A percentile compares a stretch with the other conserved stretches of the same genome.
Conservation (phyloP, 2,113 vertebrate species). For the Hippopotamus amphibius region DNA sequence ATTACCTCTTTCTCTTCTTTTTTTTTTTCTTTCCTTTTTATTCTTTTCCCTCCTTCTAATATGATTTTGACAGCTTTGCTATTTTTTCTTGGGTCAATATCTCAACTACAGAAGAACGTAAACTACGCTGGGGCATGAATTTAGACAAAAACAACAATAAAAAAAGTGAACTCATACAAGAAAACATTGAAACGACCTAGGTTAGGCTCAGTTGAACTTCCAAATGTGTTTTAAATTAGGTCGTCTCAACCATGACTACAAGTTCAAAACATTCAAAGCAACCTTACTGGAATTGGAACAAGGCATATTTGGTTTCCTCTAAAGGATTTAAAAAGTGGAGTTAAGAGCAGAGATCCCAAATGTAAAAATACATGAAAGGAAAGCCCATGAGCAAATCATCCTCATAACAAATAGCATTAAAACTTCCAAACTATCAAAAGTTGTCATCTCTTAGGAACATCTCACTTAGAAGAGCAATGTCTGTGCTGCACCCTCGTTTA, state of each 20-base stretch:
- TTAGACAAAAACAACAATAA: not conserved
- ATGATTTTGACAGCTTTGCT: not conserved
- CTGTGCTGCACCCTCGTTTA: not conserved
- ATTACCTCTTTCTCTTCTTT: not conserved
- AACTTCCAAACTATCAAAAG: not conserved
- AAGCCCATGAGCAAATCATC: conserved; percentile 19
- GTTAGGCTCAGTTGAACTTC: conserved; percentile 64
- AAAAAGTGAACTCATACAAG: conserved; percentile 37
- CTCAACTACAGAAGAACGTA: conserved; percentile 6
- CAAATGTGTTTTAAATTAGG: conserved; percentile 83
- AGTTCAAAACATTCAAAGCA: conserved; percentile 79
- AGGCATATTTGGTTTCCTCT: conserved; percentile 70
- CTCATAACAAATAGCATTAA: not conserved
- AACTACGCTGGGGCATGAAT: not conserved
- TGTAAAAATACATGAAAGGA: conserved; percentile 68
- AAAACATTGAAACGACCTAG: conserved; percentile 33
- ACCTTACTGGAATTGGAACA: conserved; percentile 73
- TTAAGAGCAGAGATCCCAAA: conserved; percentile 72
- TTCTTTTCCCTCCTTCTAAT: not conserved
- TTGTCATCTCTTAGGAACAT: not conserved
- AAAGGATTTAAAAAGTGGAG: conserved; percentile 65
- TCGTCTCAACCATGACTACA: conserved; percentile 67
- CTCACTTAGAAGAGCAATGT: not conserved
- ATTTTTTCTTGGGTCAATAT: not conserved
- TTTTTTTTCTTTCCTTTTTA: not conserved